Percentiles rank a stretch among this genome's conserved stretches.
These are phyloP conservation scores for Elaphurus davidianus DNA, from an alignment of 2,113 vertebrate genomes.

Conservation along the genomic window DNA sequence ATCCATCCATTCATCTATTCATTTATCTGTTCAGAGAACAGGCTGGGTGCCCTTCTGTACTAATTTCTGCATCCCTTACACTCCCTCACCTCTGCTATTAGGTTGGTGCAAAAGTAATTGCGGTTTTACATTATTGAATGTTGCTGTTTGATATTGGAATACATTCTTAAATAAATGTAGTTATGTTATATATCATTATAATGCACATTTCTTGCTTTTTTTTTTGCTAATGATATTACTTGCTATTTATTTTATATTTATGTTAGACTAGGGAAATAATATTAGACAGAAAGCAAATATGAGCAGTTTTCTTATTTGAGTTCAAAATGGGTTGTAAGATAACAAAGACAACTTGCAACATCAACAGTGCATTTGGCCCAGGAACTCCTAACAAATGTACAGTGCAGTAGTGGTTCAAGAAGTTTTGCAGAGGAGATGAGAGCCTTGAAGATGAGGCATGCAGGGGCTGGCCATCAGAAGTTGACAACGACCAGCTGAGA, in stretches of 20 bases:
- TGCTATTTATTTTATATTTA: background rate
- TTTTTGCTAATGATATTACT: background rate
- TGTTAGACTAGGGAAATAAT: background rate
- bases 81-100: background rate
- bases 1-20: rapidly evolving
- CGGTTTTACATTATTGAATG: background rate
- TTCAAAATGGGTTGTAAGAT: background rate
- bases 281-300: background rate
- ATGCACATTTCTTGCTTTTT: background rate
- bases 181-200: background rate
- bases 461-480: background rate
- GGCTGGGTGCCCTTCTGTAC: background rate
- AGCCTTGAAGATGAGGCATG: background rate
- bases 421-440: background rate
- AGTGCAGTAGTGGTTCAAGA: background rate
- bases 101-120: background rate
- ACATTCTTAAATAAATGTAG: background rate
- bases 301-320: background rate
- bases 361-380: background rate
- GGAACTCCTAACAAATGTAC: background rate
- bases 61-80: background rate
- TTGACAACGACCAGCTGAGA: background rate
- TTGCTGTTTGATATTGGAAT: background rate
- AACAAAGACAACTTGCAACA: background rate
- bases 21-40: background rate